Evolutionary conservation across 2,113 vertebrate genomes (phyloP).

Genomic region (Solea senegalensis): DNA sequence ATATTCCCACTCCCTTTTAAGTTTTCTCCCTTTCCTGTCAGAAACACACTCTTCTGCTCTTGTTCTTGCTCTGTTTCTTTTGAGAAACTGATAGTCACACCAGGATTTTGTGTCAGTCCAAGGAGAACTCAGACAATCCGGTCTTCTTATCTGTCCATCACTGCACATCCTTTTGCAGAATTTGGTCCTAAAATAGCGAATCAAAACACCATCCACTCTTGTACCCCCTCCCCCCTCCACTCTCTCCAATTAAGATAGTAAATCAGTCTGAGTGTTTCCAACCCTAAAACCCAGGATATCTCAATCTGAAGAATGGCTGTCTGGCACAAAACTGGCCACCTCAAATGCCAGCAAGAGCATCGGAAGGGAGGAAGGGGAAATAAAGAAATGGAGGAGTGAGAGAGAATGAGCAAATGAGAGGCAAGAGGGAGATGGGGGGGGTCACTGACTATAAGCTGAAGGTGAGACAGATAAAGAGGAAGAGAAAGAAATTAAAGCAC

Average conservation of each 20-base stretch:
- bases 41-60: conserved; percentile 8
- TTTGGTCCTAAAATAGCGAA: conserved; percentile 59
- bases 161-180: conserved; percentile 39
- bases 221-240: conserved; percentile 7
- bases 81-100: conserved; percentile 47
- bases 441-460: conserved; percentile 38
- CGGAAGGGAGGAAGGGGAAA: conserved; percentile 24
- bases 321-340: conserved; percentile 68
- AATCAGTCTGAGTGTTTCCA: conserved; percentile 80
- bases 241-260: conserved; percentile 77
- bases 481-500: conserved; percentile 40
- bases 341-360: conserved; percentile 64
- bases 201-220: conserved; percentile 46
- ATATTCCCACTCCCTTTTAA: conserved; percentile 30
- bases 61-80: conserved; percentile 17
- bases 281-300: conserved; percentile 69
- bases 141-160: conserved; percentile 58
- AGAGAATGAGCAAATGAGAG: neutral
- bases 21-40: conserved; percentile 16
- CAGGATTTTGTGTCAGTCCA: conserved; percentile 21
- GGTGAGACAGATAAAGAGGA: conserved; percentile 57
- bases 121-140: conserved; percentile 19
- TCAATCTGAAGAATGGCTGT: conserved; percentile 76
- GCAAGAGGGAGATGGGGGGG: too few species aligned
- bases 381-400: conserved; percentile 33